These are phyloP conservation scores for Ophthalmolycus amberensis DNA, from an alignment of 2,113 vertebrate species.

Conservation along the genomic window DNA sequence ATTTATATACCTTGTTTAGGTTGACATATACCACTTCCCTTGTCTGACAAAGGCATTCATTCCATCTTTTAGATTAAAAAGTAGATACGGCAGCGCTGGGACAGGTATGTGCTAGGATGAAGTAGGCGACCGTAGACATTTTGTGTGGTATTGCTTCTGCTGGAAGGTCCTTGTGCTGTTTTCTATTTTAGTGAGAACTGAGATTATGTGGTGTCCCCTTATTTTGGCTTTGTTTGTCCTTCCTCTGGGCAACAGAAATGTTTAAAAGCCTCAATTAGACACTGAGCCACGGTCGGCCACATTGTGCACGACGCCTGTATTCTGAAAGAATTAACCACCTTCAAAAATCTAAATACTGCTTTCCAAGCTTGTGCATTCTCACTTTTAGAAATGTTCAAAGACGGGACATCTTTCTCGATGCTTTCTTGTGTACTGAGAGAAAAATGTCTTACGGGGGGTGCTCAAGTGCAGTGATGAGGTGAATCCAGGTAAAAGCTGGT, in stretches of 20 bases:
- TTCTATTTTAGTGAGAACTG: conserved; percentile 59
- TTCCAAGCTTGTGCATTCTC: conserved; percentile 12
- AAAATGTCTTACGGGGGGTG: not conserved
- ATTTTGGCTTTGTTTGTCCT: conserved; percentile 61
- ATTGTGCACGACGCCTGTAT: conserved; percentile 46
- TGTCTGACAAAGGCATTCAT: conserved; percentile 65
- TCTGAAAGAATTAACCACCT: conserved; percentile 50
- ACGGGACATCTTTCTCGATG: not conserved
- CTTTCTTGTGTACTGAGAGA: not conserved
- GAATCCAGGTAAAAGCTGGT: conserved; percentile 42
- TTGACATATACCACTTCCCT: conserved; percentile 54
- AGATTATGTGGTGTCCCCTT: conserved; percentile 54
- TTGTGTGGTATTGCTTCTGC: conserved; percentile 23
- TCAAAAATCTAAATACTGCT: conserved; percentile 41
- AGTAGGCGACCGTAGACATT: conserved; percentile 41
- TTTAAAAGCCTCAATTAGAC: conserved; percentile 76
- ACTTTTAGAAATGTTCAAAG: conserved; percentile 8
- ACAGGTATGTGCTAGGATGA: conserved; percentile 44
- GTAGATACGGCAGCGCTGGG: conserved; percentile 56
- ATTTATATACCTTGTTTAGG: conserved; percentile 66
- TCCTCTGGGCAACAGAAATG: conserved; percentile 60
- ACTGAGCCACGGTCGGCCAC: conserved; percentile 45
- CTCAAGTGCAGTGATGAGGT: conserved; percentile 2
- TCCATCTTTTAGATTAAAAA: conserved; percentile 66
- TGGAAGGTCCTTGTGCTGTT: conserved; percentile 36